Base-by-base conservation (phyloP, 2,888 invertebrate species). In the Andrena flavipes region DNA sequence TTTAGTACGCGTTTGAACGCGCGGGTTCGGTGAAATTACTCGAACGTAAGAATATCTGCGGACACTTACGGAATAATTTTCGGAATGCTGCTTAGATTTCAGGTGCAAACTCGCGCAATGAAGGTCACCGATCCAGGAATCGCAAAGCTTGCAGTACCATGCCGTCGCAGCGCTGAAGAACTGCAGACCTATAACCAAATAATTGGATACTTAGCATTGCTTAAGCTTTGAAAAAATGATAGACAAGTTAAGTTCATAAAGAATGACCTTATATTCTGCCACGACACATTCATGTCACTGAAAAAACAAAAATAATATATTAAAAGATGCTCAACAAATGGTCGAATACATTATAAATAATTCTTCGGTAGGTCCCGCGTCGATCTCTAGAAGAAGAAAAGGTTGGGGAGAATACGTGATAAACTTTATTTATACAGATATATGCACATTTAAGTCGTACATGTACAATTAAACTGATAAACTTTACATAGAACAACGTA, bases 141-240 rank as follows among this genome's bases (percentile, higher is more conserved):
- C 96, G 91, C 98, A 98, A 83, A 98, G 95, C 93, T 97, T 97
- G 95, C 98, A 98, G 94, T 97, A 98, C 98, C 98, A 98, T 42
- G 98, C 97, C 6, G 97, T 97, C 0, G 98, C 96, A 2, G 98
- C 97, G 88, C 97, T 97, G 94, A 98, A 97, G 95, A 98, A 98
- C 93, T 98, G 97, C 82, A 98, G 95, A 51, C 98, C 98, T 97
- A 93, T 71, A 94, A 94, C 88, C 89, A 90, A 91, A 93, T 91
- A 87, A 73, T 71, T 63, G 10, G 59, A 23, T 67, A 85, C 79
- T 90, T 89, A 88, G 83, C 85, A 90, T 88, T 82, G 86, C 84
- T 87, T 87, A 85, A 88, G 85, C 88, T 88, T 89, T 83, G 85
- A 89, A 88, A 63, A 78, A 63, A 78, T 71, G 85, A 82, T 88